Evolutionary conservation across 2,888 invertebrate species (phyloP), one percentile per base, ranked within the genome.

Genomic region (Chorisops tibialis): DNA sequence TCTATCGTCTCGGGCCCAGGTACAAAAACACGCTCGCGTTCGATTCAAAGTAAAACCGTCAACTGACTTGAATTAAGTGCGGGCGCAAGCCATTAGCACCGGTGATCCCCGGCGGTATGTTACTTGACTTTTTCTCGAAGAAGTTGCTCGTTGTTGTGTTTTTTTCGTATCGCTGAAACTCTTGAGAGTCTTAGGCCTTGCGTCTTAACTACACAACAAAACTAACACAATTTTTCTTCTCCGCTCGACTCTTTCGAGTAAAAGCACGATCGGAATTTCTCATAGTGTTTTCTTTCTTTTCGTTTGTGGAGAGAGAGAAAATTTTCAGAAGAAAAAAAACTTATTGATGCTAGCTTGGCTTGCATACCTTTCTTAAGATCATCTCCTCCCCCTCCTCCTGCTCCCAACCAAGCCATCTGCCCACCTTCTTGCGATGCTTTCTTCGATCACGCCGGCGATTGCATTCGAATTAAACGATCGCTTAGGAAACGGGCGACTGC

Each of bases 31-130:
- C 49, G 6, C 56, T 43, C 24, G 21, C 22, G 14, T 22, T 11
- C 56, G 56, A 43, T 45, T 16, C 43, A 43, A 56, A 43, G 56
- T 30, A 18, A 56, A 56, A 43, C 43, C 43, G 35, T 56, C 56
- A 56, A 56, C 56, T 56, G 56, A 30, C 7, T n/a, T 30, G 30
- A 56, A 56, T 56, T 43, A 45, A 56, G 39, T 56, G 56, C 56
- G 56, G 56, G 56, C 43, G 56, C 56, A 24, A 56, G 45, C 39
- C 52, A 39, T 50, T 50, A 50, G 30, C 49, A n/a, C 30, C 30
- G 16, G 47, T 41, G 41, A 14, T 7, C 16, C 41, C n/a, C 5
- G 6, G 16, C 41, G 16, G n/a, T 41, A 6, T 41, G 41, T 16
- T 4, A n/a, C 41, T 41, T 16, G 41, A 16, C 41, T 41, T 41